Evolutionary conservation across 2,888 invertebrate species (phyloP).

Genomic region (Nasonia oneida): DNA sequence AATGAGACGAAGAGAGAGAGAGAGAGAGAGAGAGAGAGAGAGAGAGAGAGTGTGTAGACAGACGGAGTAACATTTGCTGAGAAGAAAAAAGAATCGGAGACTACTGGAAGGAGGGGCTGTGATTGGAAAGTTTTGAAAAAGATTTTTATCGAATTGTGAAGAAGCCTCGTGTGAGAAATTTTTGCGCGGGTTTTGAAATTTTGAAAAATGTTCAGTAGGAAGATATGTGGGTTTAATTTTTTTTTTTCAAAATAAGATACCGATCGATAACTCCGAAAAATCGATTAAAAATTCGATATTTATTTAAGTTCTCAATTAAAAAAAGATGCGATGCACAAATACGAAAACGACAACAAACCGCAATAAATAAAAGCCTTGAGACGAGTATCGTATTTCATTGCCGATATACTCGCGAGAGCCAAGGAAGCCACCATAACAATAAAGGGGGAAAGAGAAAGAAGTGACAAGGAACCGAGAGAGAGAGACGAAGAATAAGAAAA

Average conservation of each 20-base stretch:
- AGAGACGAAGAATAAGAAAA: constrained; percentile 5
- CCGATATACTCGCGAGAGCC: neutral
- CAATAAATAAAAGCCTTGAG: constrained; percentile 17
- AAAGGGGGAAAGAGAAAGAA: constrained; percentile 17
- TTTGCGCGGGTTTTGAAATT: too few species aligned
- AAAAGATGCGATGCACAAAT: neutral
- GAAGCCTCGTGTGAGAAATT: too few species aligned
- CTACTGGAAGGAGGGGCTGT: neutral
- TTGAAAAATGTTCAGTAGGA: too few species aligned
- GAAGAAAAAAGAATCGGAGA: neutral
- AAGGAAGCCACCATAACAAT: constrained; percentile 8
- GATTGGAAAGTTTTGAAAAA: neutral
- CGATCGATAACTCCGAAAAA: neutral
- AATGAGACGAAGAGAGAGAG: constrained; percentile 19
- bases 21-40: neutral
- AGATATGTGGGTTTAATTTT: neutral
- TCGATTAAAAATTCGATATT: neutral
- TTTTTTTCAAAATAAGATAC: neutral
- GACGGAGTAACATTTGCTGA: neutral
- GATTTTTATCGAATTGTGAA: too few species aligned
- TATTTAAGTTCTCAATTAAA: neutral
- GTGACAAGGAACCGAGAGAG: neutral
- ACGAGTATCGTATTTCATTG: constrained; percentile 5
- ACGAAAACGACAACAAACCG: neutral
- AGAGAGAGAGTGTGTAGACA: neutral